Evolutionary conservation across 30 jellyfish, hydroid and myxozoan species (phyloP).

Genomic region (Aurelia coerulea): DNA sequence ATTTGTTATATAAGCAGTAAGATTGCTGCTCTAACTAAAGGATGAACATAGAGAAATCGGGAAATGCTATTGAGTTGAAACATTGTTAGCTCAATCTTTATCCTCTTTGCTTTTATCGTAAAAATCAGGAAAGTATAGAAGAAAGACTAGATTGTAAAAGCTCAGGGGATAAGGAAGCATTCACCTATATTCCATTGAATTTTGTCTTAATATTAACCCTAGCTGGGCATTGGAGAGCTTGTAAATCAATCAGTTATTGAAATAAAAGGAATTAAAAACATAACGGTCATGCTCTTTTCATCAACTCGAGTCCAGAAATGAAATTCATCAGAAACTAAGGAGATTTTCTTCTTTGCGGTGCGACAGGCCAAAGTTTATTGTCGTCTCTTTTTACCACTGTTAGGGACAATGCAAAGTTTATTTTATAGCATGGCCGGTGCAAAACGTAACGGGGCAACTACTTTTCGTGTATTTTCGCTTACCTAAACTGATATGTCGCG

Average conservation of each 20-base stretch:
- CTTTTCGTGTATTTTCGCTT: too few species aligned
- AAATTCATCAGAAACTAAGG: conserved; percentile 27
- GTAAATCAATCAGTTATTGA: conserved; percentile 30
- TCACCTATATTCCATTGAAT: conserved; percentile 32
- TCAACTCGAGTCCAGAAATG: conserved; percentile 19
- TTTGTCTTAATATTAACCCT: neutral
- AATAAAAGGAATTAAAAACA: conserved; percentile 32
- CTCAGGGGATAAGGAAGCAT: conserved; percentile 35
- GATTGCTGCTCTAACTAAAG: conserved; percentile 36
- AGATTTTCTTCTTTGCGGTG: conserved; percentile 40
- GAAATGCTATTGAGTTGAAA: conserved; percentile 10
- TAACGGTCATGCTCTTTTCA: conserved; percentile 65
- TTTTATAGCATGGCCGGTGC: too few species aligned
- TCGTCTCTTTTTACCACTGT: too few species aligned
- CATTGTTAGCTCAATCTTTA: conserved; percentile 1
- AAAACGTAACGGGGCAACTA: too few species aligned
- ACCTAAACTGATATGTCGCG: too few species aligned
- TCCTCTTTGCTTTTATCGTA: conserved; percentile 19
- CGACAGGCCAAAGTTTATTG: too few species aligned
- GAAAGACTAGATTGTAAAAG: conserved; percentile 13
- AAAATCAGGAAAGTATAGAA: neutral
- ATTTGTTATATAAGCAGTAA: neutral
- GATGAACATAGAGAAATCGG: conserved; percentile 10
- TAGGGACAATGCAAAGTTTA: too few species aligned
- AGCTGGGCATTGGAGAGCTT: conserved; percentile 25